phyloP scores from a whole-genome alignment of 2,888 invertebrate species.

The Aphidoletes aphidimyza region DNA sequence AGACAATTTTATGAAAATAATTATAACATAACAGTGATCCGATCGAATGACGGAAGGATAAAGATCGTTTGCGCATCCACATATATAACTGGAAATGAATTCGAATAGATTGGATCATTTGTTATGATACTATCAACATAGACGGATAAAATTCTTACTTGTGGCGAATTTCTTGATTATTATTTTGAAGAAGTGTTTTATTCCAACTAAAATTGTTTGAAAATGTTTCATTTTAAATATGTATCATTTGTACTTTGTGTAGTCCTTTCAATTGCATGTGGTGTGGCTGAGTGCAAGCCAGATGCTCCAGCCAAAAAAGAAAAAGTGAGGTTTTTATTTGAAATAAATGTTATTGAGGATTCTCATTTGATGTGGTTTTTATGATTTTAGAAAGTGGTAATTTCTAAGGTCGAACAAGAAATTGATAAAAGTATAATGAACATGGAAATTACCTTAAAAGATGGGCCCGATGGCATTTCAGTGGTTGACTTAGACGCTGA shows the following conservation, averaged over 20 bases:
- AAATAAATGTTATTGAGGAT: no score
- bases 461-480: not conserved
- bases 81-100: not conserved
- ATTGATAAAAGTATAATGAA: not conserved
- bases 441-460: not conserved
- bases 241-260: not conserved
- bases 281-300: not conserved
- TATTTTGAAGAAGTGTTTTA: no score
- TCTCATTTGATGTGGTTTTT: not conserved
- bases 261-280: not conserved
- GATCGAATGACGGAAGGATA: constrained; percentile 1
- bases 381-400: not conserved
- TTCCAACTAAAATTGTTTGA: no score
- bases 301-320: not conserved
- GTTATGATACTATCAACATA: not conserved
- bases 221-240: not conserved
- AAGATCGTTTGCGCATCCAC: not conserved
- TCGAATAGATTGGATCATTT: not conserved
- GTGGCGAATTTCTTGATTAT: no score
- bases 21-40: not conserved
- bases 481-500: not conserved
- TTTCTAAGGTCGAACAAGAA: constrained; percentile 16
- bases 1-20: constrained; percentile 5
- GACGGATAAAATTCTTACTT: no score
- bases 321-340: not conserved